Percentiles rank a stretch among this genome's conserved stretches.
These are phyloP conservation scores for Dicaeum eximium DNA, from an alignment of 2,113 vertebrate species.

Conservation along the genomic window DNA sequence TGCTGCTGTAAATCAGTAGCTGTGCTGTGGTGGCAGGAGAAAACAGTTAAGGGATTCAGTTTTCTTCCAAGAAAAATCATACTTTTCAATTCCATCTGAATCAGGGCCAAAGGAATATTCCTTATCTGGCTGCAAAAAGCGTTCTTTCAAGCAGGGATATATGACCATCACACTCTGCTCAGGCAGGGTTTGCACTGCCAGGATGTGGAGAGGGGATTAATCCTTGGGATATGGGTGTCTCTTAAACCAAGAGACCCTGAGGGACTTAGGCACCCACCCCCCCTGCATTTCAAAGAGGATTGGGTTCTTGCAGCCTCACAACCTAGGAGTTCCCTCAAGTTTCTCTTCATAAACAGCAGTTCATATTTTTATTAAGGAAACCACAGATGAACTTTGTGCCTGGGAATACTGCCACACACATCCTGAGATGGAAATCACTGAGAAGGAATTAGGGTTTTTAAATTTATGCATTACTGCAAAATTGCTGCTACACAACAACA, in stretches of 20 bases:
- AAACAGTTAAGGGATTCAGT: slow-evolving; percentile 66
- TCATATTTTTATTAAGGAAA: slow-evolving; percentile 28
- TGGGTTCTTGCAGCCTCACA: neutral
- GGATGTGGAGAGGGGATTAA: neutral
- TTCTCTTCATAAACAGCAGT: neutral
- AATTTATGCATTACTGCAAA: neutral
- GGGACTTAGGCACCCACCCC: neutral
- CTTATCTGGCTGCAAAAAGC: slow-evolving; percentile 62
- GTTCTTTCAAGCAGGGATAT: slow-evolving; percentile 12
- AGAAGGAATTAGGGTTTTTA: neutral
- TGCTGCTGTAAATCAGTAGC: slow-evolving; percentile 66
- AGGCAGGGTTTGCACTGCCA: neutral
- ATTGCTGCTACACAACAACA: neutral
- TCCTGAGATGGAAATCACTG: slow-evolving; percentile 7
- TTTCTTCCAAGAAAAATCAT: slow-evolving; percentile 72
- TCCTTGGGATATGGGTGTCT: neutral
- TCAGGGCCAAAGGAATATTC: slow-evolving; percentile 67
- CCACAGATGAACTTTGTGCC: slow-evolving; percentile 9
- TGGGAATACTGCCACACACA: neutral
- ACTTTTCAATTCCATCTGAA: slow-evolving; percentile 65
- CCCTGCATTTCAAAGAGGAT: neutral
- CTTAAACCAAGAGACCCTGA: neutral
- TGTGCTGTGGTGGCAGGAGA: slow-evolving; percentile 47
- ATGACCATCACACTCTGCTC: neutral
- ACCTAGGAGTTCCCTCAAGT: slow-evolving; percentile 23